These are phyloP conservation scores for Amorpha juglandis DNA, from an alignment of 2,888 invertebrate genomes.

Conservation along the genomic window DNA sequence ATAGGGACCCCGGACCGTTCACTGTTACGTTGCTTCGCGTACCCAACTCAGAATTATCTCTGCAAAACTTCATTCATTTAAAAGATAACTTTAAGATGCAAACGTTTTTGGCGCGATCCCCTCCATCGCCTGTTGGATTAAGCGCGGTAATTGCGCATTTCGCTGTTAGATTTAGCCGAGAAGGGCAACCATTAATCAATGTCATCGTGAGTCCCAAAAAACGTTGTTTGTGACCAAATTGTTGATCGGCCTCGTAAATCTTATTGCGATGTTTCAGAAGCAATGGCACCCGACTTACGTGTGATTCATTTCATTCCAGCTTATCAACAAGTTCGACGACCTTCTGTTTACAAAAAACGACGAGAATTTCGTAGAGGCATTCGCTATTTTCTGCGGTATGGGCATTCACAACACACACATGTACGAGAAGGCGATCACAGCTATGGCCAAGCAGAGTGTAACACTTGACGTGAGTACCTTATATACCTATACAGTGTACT, in stretches of 20 bases:
- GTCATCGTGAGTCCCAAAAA: conserved; percentile 24
- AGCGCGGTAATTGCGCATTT: conserved; percentile 21
- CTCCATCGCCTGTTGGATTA: conserved; percentile 4
- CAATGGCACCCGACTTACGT: conserved; percentile 13
- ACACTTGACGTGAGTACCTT: conserved; percentile 93
- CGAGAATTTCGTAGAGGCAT: conserved; percentile 98
- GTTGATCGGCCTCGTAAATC: conserved; percentile 16
- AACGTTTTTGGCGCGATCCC: conserved; percentile 4
- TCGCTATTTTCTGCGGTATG: conserved; percentile 98
- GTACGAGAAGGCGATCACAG: conserved; percentile 97
- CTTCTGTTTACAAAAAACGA: conserved; percentile 96
- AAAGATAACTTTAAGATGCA: conserved; percentile 16
- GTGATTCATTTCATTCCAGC: conserved; percentile 75
- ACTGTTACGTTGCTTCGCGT: conserved; percentile 1
- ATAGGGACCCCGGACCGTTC: conserved; percentile 14
- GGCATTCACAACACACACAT: conserved; percentile 98
- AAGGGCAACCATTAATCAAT: conserved; percentile 24
- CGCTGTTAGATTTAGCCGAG: conserved; percentile 8
- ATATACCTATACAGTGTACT: conserved; percentile 18
- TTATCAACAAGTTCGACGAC: conserved; percentile 96
- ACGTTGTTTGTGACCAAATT: conserved; percentile 21
- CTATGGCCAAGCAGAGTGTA: conserved; percentile 98
- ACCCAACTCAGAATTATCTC: conserved; percentile 15
- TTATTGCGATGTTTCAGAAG: neutral
- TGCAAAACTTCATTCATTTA: conserved; percentile 16